Evolutionary conservation across 2,797 vertebrate species (phyloP), one percentile per base, ranked within the genome.

Genomic region (Pseudochirops cupreus): DNA sequence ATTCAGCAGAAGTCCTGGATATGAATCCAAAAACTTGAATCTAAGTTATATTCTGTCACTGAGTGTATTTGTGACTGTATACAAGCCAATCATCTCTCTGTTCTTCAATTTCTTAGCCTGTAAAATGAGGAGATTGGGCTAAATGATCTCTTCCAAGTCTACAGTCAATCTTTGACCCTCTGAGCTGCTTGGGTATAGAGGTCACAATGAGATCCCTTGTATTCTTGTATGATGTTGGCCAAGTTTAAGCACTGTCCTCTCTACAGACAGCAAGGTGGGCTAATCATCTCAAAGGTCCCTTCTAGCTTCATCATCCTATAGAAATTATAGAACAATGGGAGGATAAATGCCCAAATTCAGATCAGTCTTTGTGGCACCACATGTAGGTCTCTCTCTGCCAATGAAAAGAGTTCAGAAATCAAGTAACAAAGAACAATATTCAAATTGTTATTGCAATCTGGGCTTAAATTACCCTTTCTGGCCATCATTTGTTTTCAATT

Each of bases 381-480:
- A 62, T 89, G 92, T 92, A 90, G 56, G 89, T 90, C 54, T 89
- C 1, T 93, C 90, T 95, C 93, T 95, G 46, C 92, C 62, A 93
- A 82, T 3, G 92, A 28, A 97, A 94, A 57, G 91, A 92, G 39
- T 93, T 94, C 92, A 90, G 56, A 46, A 94, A 62, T 94, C n/a
- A 92, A 90, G 52, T 92, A 96, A 92, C 14, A 95, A 92, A 96
- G n/a, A 95, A 50, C 10, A 92, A 55, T 24, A 58, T 92, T 93
- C 56, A 94, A 92, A n/a, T 13, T 91, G 9, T 2, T 89, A 93
- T 59, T 26, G 91, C 67, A 39, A 50, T 7, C 1, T 91, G 94
- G 94, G 92, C 39, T 91, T 93, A 96, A 96, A 62, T 29, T 56
- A 0, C 50, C 93, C 95, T 93, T 94, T 94, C 95, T 96, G 94